Percentiles rank a stretch among this genome's conserved stretches.
These are phyloP conservation scores for Ornithoptera alexandrae DNA, from an alignment of 2,888 invertebrate species.

Conservation along the genomic window DNA sequence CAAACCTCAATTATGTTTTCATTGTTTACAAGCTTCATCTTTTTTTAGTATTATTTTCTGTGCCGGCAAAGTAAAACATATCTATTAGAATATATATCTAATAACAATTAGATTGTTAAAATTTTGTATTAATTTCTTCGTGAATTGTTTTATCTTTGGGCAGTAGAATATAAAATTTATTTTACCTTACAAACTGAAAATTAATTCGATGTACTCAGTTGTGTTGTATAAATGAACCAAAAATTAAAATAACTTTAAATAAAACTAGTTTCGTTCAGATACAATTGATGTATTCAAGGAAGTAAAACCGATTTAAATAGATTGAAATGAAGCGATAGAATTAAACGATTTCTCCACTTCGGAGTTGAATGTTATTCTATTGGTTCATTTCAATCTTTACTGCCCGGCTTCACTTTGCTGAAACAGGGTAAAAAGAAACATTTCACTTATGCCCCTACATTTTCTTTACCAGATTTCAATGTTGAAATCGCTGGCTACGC, in stretches of 20 bases:
- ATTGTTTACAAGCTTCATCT: no score
- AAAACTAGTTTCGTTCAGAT: constrained; percentile 16
- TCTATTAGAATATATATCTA: no score
- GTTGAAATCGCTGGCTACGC: constrained; percentile 7
- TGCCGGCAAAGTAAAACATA: no score
- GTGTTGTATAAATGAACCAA: not conserved
- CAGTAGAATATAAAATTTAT: no score
- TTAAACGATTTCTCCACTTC: constrained; percentile 30
- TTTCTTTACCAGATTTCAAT: constrained; percentile 19
- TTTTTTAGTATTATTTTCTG: no score
- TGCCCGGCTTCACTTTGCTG: constrained; percentile 24
- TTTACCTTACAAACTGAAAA: no score
- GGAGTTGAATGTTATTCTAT: constrained; percentile 31
- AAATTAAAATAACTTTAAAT: not conserved
- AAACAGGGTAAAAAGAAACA: constrained; percentile 23
- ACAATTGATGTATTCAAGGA: constrained; percentile 20
- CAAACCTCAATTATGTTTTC: not conserved
- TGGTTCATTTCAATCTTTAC: constrained; percentile 29
- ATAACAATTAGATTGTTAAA: no score
- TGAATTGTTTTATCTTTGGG: no score
- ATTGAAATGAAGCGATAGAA: constrained; percentile 30
- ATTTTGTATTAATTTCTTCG: no score
- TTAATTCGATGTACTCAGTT: no score
- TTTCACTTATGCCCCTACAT: constrained; percentile 22
- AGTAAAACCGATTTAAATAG: constrained; percentile 25